phyloP scores from a whole-genome alignment of 2,888 invertebrate genomes.

The Nomada fabriciana region DNA sequence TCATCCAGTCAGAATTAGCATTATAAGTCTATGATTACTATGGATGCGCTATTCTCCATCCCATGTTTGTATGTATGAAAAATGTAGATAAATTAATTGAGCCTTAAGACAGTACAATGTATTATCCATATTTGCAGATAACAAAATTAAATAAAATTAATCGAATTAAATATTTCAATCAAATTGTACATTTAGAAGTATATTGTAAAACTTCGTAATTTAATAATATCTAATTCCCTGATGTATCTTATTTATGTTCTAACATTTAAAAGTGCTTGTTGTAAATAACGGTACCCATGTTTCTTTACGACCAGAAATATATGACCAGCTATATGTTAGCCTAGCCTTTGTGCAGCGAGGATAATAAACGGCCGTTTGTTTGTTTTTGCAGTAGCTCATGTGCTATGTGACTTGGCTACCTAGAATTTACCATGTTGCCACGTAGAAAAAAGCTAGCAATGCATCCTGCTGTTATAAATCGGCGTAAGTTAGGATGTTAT shows the following conservation, averaged over 20 bases:
- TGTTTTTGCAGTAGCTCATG: conserved; percentile 44
- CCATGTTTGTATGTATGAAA: no score
- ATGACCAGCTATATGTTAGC: conserved; percentile 44
- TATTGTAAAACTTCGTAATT: background rate
- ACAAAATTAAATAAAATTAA: no score
- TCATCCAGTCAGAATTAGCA: no score
- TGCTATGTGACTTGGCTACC: conserved; percentile 45
- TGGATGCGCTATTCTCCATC: no score
- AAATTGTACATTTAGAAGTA: background rate
- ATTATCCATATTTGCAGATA: no score
- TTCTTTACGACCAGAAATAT: conserved; percentile 36
- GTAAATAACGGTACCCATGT: conserved; percentile 20
- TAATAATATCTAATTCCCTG: background rate
- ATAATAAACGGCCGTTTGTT: conserved; percentile 55
- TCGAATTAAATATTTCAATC: background rate
- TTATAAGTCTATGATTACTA: no score
- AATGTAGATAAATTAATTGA: no score
- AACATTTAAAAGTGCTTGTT: conserved; percentile 27
- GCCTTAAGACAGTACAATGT: no score
- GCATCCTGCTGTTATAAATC: conserved; percentile 38
- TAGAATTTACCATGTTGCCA: conserved; percentile 44
- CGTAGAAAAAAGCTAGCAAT: conserved; percentile 30
- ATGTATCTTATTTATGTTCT: background rate
- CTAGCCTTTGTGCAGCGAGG: conserved; percentile 40
- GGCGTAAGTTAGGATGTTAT: conserved; percentile 16